Evolutionary conservation across 2,888 invertebrate species (phyloP).

Genomic region (Macropis europaea): DNA sequence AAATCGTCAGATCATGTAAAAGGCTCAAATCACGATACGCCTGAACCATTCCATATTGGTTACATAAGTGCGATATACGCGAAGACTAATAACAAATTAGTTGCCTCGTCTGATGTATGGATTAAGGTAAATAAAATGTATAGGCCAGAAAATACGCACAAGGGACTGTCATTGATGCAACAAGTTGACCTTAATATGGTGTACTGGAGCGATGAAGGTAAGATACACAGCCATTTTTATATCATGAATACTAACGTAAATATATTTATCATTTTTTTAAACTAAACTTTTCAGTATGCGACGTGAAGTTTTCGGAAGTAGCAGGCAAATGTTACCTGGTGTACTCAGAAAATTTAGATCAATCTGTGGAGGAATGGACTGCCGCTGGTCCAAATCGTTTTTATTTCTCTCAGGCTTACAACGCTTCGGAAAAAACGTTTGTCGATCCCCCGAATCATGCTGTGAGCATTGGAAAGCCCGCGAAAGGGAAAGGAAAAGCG

Average conservation of each 20-base stretch:
- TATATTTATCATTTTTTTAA: neutral
- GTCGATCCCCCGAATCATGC: conserved; percentile 84
- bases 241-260: neutral
- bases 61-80: conserved; percentile 85
- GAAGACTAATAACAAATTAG: conserved; percentile 81
- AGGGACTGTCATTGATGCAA: conserved; percentile 81
- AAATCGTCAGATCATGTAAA: conserved; percentile 87
- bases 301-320: conserved; percentile 83
- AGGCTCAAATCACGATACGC: conserved; percentile 87
- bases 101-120: conserved; percentile 83
- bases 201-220: conserved; percentile 89
- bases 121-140: conserved; percentile 86
- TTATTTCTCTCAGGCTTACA: conserved; percentile 87
- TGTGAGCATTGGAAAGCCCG: conserved; percentile 82
- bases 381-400: conserved; percentile 85
- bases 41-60: conserved; percentile 88
- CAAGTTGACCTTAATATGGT: conserved; percentile 87
- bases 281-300: conserved; percentile 77
- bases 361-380: conserved; percentile 82
- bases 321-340: conserved; percentile 86
- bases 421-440: conserved; percentile 82
- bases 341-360: conserved; percentile 84
- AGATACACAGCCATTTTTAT: neutral
- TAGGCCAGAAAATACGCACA: conserved; percentile 88
- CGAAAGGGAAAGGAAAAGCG: conserved; percentile 85